These are phyloP conservation scores for Notolabrus celidotus DNA, from an alignment of 2,797 vertebrate species.

Conservation along the genomic window DNA sequence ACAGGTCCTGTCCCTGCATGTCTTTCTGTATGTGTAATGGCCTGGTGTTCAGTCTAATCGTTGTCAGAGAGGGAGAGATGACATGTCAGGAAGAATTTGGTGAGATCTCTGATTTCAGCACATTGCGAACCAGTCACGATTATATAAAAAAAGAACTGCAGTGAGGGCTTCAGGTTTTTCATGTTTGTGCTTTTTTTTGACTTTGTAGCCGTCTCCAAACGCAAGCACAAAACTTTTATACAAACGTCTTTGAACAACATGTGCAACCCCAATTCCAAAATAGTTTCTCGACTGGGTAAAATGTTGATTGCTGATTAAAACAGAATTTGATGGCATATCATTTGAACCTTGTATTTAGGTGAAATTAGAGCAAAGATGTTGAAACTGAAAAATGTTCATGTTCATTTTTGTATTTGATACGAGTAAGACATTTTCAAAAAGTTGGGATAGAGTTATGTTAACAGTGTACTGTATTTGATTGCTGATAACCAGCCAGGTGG, in stretches of 20 bases:
- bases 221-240: background rate
- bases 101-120: slow-evolving; percentile 64
- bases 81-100: slow-evolving; percentile 70
- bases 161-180: background rate
- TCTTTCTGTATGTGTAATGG: slow-evolving; percentile 53
- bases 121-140: slow-evolving; percentile 31
- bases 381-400: too few relatives aligned
- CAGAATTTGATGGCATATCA: too few relatives aligned
- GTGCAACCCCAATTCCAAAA: too few relatives aligned
- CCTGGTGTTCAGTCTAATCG: slow-evolving; percentile 67
- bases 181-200: background rate
- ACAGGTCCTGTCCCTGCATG: slow-evolving; percentile 63
- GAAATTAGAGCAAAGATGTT: too few relatives aligned
- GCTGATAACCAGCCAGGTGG: too few relatives aligned
- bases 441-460: too few relatives aligned
- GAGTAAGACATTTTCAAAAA: too few relatives aligned
- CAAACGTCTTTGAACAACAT: background rate
- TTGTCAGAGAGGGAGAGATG: slow-evolving; percentile 62
- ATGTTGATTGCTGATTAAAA: too few relatives aligned
- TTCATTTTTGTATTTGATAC: too few relatives aligned
- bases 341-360: too few relatives aligned
- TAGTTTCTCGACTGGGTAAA: too few relatives aligned
- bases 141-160: slow-evolving; percentile 20
- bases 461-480: too few relatives aligned
- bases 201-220: slow-evolving; percentile 10